Percentiles rank a stretch among this genome's conserved stretches.
Evolutionary conservation across 2,888 invertebrate genomes (phyloP).

Genomic region (Lomographa bimaculata): DNA sequence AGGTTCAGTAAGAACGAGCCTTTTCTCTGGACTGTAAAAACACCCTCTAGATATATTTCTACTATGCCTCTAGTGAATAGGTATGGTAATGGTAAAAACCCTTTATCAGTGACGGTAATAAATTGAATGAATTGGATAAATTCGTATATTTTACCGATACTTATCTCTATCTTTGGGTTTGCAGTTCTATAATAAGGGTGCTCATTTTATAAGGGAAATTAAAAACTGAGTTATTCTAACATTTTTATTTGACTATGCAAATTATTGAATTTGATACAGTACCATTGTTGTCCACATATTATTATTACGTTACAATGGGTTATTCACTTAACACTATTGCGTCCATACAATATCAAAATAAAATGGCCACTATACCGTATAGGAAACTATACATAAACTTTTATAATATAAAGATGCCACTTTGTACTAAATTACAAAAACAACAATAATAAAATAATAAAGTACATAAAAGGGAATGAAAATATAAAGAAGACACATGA

Average conservation of each 20-base stretch:
- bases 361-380: constrained; percentile 77
- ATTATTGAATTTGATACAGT: constrained; percentile 66
- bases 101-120: too few relatives aligned
- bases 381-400: constrained; percentile 57
- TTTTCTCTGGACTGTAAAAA: too few relatives aligned
- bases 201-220: too few relatives aligned
- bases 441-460: constrained; percentile 48
- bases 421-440: constrained; percentile 73
- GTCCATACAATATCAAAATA: constrained; percentile 68
- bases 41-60: too few relatives aligned
- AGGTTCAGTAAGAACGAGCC: too few relatives aligned
- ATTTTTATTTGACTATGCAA: constrained; percentile 78
- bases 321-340: constrained; percentile 65
- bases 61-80: too few relatives aligned
- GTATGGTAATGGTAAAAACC: too few relatives aligned
- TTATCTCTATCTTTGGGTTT: too few relatives aligned
- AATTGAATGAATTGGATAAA: too few relatives aligned
- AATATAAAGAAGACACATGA: constrained; percentile 44
- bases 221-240: constrained; percentile 51
- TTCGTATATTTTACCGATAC: too few relatives aligned
- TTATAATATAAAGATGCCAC: constrained; percentile 58
- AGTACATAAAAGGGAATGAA: too few relatives aligned
- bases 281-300: constrained; percentile 62
- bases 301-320: constrained; percentile 60
- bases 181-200: too few relatives aligned